phyloP scores from a whole-genome alignment of 1,140 invertebrate species.

The Drosophila quadrilineata region DNA sequence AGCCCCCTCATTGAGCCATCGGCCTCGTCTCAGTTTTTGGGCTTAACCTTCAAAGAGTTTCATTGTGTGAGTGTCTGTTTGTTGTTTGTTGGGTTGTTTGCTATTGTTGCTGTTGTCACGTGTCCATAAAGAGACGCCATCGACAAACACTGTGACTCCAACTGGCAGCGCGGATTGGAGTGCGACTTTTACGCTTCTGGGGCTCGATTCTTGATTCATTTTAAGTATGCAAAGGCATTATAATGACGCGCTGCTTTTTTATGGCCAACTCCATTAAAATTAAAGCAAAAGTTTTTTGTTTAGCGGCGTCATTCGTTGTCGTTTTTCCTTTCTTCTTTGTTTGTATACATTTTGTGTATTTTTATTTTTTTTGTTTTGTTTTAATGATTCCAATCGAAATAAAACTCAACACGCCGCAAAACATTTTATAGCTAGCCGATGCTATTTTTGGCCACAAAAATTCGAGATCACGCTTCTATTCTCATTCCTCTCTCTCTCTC shows the following conservation, averaged over 20 bases:
- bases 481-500: not conserved
- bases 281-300: conserved; percentile 71
- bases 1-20: not conserved
- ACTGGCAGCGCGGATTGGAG: no score
- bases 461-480: conserved; percentile 15
- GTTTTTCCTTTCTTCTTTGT: no score
- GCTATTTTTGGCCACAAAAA: conserved; percentile 31
- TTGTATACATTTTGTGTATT: no score
- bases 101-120: conserved; percentile 74
- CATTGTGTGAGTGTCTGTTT: conserved; percentile 47
- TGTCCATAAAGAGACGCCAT: conserved; percentile 60
- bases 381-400: conserved; percentile 63
- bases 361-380: no score
- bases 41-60: conserved; percentile 61
- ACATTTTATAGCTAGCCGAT: conserved; percentile 17
- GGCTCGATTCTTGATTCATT: conserved; percentile 61
- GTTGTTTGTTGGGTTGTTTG: conserved; percentile 34
- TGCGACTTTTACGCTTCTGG: conserved; percentile 41
- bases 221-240: conserved; percentile 76
- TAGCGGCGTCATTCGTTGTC: conserved; percentile 15
- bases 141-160: conserved; percentile 18
- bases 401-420: conserved; percentile 36
- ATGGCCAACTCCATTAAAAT: conserved; percentile 72
- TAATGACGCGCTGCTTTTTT: conserved; percentile 69
- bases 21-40: conserved; percentile 7